These are phyloP conservation scores for Connochaetes taurinus DNA, from an alignment of 2,113 vertebrate genomes.

Conservation along the genomic window DNA sequence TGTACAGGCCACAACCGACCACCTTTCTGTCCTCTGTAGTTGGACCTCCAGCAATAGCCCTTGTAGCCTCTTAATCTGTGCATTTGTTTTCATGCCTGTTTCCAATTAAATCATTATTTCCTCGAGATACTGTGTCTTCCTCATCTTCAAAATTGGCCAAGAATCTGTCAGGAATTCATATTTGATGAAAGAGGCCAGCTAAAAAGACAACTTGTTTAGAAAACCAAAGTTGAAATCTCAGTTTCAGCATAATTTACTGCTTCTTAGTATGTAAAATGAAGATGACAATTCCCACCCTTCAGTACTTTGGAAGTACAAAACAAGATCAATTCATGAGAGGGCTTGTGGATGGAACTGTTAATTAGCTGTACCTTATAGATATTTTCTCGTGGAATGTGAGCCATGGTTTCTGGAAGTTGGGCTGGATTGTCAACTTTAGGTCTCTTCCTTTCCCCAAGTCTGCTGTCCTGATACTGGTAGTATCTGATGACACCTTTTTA, in stretches of 20 bases:
- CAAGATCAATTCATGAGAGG: not conserved
- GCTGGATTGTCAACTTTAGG: not conserved
- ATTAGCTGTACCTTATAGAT: not conserved
- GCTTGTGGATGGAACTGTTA: not conserved
- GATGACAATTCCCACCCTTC: not conserved
- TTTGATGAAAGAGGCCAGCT: not conserved
- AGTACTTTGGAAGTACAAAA: accelerated
- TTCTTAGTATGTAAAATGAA: not conserved
- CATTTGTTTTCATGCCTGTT: not conserved
- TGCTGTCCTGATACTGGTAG: not conserved
- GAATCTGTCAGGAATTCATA: not conserved
- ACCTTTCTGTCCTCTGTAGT: not conserved
- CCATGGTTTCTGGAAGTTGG: not conserved
- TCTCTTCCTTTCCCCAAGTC: not conserved
- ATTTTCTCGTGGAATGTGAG: not conserved
- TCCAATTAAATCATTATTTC: not conserved
- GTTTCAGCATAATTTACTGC: not conserved
- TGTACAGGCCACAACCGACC: not conserved
- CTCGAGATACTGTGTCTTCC: not conserved
- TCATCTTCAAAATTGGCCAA: not conserved
- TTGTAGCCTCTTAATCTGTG: not conserved
- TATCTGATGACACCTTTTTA: not conserved
- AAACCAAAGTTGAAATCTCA: not conserved
- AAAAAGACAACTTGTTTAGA: not conserved
- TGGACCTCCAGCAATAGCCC: not conserved